phyloP scores from a whole-genome alignment of 2,113 vertebrate genomes.

The Sprattus sprattus region DNA sequence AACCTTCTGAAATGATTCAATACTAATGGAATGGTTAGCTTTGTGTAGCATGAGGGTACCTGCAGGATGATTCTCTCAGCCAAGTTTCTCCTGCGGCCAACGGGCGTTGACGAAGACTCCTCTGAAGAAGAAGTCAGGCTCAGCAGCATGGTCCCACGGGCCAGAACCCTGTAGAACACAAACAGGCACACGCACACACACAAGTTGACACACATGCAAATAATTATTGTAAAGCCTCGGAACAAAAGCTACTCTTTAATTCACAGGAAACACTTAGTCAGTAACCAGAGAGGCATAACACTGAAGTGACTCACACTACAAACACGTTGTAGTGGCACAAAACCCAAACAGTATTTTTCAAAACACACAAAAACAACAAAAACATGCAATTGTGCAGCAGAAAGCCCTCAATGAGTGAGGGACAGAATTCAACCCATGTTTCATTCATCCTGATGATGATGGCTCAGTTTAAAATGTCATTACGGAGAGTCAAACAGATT shows the following conservation, averaged over 20 bases:
- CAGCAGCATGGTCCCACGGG: slow-evolving; percentile 83
- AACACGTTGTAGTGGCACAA: background rate
- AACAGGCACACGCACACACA: background rate
- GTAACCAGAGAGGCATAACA: background rate
- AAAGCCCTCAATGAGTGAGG: background rate
- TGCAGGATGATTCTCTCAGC: slow-evolving; percentile 86
- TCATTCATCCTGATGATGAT: background rate
- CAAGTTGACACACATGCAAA: background rate
- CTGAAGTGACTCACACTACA: background rate
- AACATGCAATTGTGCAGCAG: background rate
- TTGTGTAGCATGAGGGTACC: slow-evolving; percentile 62
- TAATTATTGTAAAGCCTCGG: background rate
- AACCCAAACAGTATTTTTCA: background rate
- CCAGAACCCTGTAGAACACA: slow-evolving; percentile 74
- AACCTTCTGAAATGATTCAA: background rate
- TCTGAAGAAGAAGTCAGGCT: slow-evolving; percentile 83
- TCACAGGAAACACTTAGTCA: background rate
- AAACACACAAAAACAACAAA: background rate
- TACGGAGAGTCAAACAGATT: background rate
- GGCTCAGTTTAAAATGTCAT: background rate
- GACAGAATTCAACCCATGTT: no score
- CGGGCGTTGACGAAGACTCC: slow-evolving; percentile 55
- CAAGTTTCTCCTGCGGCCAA: slow-evolving; percentile 70
- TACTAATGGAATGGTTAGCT: background rate
- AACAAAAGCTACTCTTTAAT: background rate